phyloP scores from a whole-genome alignment of 30 jellyfish, hydroid and myxozoan species.

The Rhopilema esculentum region DNA sequence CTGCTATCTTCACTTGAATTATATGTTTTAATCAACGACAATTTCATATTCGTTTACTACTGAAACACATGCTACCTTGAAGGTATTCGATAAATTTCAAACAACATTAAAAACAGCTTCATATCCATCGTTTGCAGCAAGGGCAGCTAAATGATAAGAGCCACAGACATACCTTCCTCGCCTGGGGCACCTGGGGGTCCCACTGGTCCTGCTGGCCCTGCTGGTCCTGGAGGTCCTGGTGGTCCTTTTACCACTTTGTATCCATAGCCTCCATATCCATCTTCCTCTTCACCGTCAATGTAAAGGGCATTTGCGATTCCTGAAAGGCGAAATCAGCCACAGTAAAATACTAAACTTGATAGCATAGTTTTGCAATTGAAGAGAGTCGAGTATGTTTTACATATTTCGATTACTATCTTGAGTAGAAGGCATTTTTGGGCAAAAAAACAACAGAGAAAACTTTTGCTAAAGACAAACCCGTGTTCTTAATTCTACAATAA shows the following conservation, averaged over 20 bases:
- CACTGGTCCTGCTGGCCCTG: conserved; percentile 28
- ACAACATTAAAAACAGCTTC: too few species aligned
- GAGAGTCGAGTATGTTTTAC: too few species aligned
- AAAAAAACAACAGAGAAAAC: too few species aligned
- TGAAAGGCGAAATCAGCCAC: neutral
- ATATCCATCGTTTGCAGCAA: neutral
- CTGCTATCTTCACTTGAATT: too few species aligned
- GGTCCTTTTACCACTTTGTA: conserved; percentile 1
- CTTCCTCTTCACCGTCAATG: conserved; percentile 12
- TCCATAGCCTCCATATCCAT: neutral
- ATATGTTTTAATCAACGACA: too few species aligned
- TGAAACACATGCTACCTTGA: too few species aligned
- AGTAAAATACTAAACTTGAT: neutral
- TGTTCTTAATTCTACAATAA: too few species aligned
- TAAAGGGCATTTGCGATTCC: conserved; percentile 19
- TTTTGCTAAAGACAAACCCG: too few species aligned
- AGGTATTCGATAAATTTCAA: too few species aligned
- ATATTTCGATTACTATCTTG: too few species aligned
- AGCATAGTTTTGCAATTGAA: neutral
- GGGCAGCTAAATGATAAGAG: neutral
- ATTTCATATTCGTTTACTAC: too few species aligned
- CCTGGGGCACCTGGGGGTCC: neutral
- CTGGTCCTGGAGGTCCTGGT: conserved; percentile 28
- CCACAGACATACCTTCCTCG: neutral
- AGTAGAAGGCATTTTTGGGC: too few species aligned